Base-by-base conservation (phyloP, 2,888 invertebrate species). In the Acholoe squamosa region DNA sequence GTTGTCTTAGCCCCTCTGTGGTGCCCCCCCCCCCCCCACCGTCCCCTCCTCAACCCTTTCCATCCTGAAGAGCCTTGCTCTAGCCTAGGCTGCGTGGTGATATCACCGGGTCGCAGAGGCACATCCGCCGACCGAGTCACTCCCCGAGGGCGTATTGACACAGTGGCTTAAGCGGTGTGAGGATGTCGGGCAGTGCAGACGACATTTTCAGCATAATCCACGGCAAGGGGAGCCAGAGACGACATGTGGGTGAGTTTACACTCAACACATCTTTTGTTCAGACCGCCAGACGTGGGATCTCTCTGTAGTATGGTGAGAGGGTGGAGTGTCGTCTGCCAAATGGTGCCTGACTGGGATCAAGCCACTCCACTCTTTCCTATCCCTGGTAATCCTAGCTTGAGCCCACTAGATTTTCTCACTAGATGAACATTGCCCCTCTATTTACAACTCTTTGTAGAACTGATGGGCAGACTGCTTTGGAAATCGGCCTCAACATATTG, bases 231-330 rank as follows among this genome's bases (percentile, higher is more conserved):
- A 28, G 28, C 31, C 71, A 28, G 28, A 43, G 22, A 34, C 84
- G 84, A 84, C 84, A 84, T 84, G 84, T 84, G 84, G 84, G 25
- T 22, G 84, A 84, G 84, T 84, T 84, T 84, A 84, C 84, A 25
- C 28, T 84, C 84, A 22, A 84, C 84, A 84, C 84, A 84, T 1
- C 84, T 84, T 84, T 84, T 84, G 84, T 84, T 84, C 84, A 1
- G 25, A 25, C 28, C 12, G 43, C 43, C 43, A 3, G 43, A 43
- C 43, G 43, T 43, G 43, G 43, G 43, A 43, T 43, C 43, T 43
- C 43, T 43, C 5, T 43, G 43, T 3, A 43, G 43, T 3, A 43
- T 43, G 43, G 43, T 3, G 43, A 10, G 5, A 43, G 43, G 43
- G 10, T 43, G 43, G 43, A 43, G 10, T 43, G 43, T 43, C 61